Evolutionary conservation across 2,113 vertebrate genomes (phyloP).

Genomic region (Tychaedon coryphoeus): DNA sequence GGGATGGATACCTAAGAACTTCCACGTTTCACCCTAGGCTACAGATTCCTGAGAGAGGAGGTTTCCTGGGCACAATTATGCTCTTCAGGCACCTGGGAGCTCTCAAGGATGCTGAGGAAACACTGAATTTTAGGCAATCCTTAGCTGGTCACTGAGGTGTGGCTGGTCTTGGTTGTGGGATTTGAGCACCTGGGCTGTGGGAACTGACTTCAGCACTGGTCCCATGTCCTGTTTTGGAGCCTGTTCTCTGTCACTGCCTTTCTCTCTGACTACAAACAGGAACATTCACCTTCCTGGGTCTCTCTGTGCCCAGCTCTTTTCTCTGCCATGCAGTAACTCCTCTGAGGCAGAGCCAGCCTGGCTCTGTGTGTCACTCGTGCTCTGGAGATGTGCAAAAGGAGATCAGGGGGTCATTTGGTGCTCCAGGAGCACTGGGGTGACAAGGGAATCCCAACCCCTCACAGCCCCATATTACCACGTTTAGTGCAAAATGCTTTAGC

Average conservation of each 20-base stretch:
- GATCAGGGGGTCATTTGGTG: background rate
- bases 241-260: background rate
- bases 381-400: background rate
- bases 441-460: background rate
- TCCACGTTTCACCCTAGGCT: background rate
- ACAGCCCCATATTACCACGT: accelerated
- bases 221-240: background rate
- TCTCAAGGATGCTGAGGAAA: background rate
- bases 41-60: background rate
- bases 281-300: background rate
- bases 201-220: background rate
- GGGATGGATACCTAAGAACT: background rate
- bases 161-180: background rate
- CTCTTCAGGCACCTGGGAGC: background rate
- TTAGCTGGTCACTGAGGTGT: background rate
- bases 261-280: background rate
- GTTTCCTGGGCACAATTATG: background rate
- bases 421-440: background rate
- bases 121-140: background rate
- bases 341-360: background rate
- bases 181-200: background rate
- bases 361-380: background rate
- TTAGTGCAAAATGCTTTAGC: background rate
- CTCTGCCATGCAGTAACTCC: background rate
- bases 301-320: background rate